A percentile compares a stretch with the other conserved stretches of the same genome.
phyloP scores from a whole-genome alignment of 2,113 vertebrate species.

The Pycnonotus jocosus region DNA sequence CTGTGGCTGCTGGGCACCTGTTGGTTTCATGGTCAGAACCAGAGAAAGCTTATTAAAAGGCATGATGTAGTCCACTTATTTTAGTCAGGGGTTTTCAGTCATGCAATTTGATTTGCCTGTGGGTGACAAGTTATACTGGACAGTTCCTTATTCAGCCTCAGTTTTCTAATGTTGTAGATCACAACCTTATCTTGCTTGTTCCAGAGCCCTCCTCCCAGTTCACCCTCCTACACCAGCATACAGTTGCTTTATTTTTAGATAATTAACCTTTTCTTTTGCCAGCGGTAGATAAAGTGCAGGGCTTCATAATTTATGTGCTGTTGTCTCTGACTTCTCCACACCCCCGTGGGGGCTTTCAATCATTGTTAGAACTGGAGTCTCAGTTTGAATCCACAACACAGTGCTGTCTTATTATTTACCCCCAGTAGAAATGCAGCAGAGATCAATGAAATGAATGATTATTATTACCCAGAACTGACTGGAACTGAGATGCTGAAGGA shows the following conservation, averaged over 20 bases:
- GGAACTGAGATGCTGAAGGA: neutral
- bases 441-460: conserved; percentile 3
- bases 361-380: neutral
- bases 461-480: neutral
- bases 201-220: neutral
- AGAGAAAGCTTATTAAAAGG: neutral
- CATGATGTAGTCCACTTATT: neutral
- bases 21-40: neutral
- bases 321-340: conserved; percentile 5
- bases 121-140: neutral
- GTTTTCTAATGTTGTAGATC: neutral
- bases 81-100: neutral
- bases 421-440: neutral
- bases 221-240: neutral
- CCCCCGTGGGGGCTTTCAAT: neutral
- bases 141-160: neutral
- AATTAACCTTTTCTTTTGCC: conserved; percentile 45
- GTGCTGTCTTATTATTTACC: conserved; percentile 13
- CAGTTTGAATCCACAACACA: neutral
- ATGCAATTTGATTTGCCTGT: neutral
- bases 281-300: neutral
- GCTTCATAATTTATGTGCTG: conserved; percentile 14
- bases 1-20: neutral
- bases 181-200: neutral
- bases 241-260: conserved; percentile 26